Conservation (phyloP, 2,888 invertebrate species). For the Hoplodrina blanda region DNA sequence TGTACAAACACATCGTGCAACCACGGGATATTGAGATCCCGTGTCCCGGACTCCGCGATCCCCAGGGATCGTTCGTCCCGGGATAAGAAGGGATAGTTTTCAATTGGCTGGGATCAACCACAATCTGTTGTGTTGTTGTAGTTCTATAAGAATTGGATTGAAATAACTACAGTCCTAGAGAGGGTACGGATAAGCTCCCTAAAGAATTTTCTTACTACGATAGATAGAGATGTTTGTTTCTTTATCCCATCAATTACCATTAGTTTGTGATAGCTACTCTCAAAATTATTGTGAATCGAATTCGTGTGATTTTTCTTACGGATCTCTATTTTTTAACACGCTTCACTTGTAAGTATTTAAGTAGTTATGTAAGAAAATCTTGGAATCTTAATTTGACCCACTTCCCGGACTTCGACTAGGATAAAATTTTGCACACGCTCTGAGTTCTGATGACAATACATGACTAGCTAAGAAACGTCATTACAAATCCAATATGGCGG, state of each 20-base stretch:
- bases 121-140: conserved; percentile 62
- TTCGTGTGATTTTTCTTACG: no score
- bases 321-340: no score
- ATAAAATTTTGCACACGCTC: no score
- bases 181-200: conserved; percentile 2
- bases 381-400: no score
- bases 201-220: conserved; percentile 31
- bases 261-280: no score
- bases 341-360: no score
- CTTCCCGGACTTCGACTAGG: no score
- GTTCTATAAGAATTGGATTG: conserved; percentile 57
- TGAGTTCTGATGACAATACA: no score
- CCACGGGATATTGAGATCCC: conserved; percentile 54
- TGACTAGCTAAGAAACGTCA: no score
- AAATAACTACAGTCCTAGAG: conserved; percentile 33
- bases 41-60: conserved; percentile 49
- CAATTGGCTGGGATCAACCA: conserved; percentile 66
- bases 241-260: neutral
- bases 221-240: neutral
- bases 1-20: conserved; percentile 42
- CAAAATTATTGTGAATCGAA: no score
- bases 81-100: conserved; percentile 62
- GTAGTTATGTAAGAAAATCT: no score
- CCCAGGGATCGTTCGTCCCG: conserved; percentile 66
- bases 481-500: no score